Evolutionary conservation across 2,113 vertebrate species (phyloP), one percentile per base, ranked within the genome.

Genomic region (Trogon melanurus): DNA sequence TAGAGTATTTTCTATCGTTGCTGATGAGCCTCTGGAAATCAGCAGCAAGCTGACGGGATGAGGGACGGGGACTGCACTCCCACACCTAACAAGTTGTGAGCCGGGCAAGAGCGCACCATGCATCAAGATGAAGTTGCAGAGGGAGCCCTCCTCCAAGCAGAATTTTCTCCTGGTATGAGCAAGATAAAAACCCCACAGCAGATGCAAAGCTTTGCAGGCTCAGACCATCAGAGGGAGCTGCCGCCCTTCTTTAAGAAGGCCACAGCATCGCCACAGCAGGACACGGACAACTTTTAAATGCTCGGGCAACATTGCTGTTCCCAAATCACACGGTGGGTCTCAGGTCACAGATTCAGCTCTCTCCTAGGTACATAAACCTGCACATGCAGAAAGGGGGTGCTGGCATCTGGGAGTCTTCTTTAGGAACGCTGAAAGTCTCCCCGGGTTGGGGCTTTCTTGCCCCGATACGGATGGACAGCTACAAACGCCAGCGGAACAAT

Each of bases 151-250:
- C 1, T 10, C 29, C 38, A 82, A 79, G 54, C 48, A 78, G 67
- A n/a, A 64, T 64, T 56, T 61, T 82, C 45, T 82, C n/a, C 54
- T 16, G 11, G 30, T 22, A 34, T 26, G 51, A 58, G 47, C 34
- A 84, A 41, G 88, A 54, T 54, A n/a, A 70, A 88, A 89, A 56
- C 34, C 17, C 14, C 65, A 38, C 2, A 22, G 51, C 16, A 93
- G 50, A 73, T 13, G 32, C 6, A 64, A 62, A 95, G 56, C 62
- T 84, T 51, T 94, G 72, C 85, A 95, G 75, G 64, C 50, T 81
- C 61, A 44, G 21, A 75, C 97, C 97, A 95, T 94, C 83, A 97
- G 97, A 97, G 97, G 97, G 97, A 96, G 97, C 96, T 97, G 93
- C 94, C 95, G 92, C 58, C 90, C 81, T 97, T 96, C 92, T 69